Percentiles rank a stretch among this genome's conserved stretches.
These are phyloP conservation scores for Cololabis saira DNA, from an alignment of 2,113 vertebrate species.

Conservation along the genomic window DNA sequence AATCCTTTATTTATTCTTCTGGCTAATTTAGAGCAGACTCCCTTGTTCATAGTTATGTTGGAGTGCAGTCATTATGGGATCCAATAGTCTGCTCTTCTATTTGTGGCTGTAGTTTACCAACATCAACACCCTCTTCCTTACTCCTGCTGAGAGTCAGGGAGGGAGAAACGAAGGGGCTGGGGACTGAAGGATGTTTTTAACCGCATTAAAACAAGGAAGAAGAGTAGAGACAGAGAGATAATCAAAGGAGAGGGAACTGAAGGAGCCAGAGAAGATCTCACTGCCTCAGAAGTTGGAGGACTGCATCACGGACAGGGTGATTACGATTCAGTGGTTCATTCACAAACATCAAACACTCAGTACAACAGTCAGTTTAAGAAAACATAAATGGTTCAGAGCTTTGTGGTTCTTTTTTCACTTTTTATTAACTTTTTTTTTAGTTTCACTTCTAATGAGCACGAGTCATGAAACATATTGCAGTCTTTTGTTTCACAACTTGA, in stretches of 20 bases:
- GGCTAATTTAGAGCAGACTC: constrained; percentile 1
- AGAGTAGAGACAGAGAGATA: constrained; percentile 21
- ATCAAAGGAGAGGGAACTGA: constrained; percentile 52
- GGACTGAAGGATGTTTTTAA: constrained; percentile 30
- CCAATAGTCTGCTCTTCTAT: constrained; percentile 21
- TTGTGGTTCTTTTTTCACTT: no score
- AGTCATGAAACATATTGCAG: no score
- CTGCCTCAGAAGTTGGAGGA: constrained; percentile 29
- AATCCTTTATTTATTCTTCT: constrained; percentile 6
- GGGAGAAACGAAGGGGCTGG: constrained; percentile 9
- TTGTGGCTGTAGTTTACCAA: constrained; percentile 58
- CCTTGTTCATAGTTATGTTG: constrained; percentile 15
- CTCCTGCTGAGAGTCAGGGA: constrained; percentile 26
- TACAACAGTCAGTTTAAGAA: background rate
- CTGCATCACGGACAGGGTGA: constrained; percentile 8
- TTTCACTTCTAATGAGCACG: no score
- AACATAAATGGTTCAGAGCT: no score
- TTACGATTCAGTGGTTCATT: constrained; percentile 19
- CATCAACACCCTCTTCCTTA: constrained; percentile 44
- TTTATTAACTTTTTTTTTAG: no score
- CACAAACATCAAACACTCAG: constrained; percentile 34
- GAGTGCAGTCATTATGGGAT: constrained; percentile 24
- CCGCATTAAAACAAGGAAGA: constrained; percentile 50
- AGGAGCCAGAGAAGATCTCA: constrained; percentile 23
- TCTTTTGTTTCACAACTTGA: no score